phyloP scores from a whole-genome alignment of 1,140 invertebrate genomes.

The Drosophila fuyamai region DNA sequence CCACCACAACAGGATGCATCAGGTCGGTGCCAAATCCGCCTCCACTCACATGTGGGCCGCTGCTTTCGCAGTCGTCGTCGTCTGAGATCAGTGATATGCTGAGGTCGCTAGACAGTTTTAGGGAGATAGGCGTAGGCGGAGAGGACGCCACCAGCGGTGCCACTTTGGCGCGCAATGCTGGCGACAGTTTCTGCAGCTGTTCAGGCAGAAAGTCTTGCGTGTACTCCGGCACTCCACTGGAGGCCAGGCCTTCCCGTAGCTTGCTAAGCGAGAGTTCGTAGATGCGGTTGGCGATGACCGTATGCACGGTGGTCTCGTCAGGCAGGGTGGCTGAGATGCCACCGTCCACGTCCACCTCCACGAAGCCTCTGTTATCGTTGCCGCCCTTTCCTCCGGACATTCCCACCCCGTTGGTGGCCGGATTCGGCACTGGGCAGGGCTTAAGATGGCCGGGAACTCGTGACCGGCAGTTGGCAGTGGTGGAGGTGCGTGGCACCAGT shows the following conservation, averaged over 20 bases:
- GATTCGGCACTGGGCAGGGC: constrained; percentile 14
- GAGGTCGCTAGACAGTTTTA: constrained; percentile 79
- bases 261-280: constrained; percentile 80
- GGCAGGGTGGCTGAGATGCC: constrained; percentile 59
- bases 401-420: constrained; percentile 5
- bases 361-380: constrained; percentile 22
- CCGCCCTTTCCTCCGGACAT: neutral
- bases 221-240: constrained; percentile 75
- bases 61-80: constrained; percentile 74
- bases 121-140: constrained; percentile 68
- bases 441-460: constrained; percentile 14
- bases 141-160: constrained; percentile 58
- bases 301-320: constrained; percentile 82
- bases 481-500: constrained; percentile 71
- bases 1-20: constrained; percentile 43
- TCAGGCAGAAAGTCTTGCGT: constrained; percentile 59
- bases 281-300: constrained; percentile 80
- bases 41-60: constrained; percentile 20
- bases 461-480: constrained; percentile 60
- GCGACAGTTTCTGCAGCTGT: constrained; percentile 68
- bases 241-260: constrained; percentile 75
- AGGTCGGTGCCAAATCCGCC: constrained; percentile 21
- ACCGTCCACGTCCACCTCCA: constrained; percentile 56
- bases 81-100: constrained; percentile 84
- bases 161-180: constrained; percentile 68